Conservation (phyloP, 2,888 invertebrate genomes). For the Loripinus fragilis region DNA sequence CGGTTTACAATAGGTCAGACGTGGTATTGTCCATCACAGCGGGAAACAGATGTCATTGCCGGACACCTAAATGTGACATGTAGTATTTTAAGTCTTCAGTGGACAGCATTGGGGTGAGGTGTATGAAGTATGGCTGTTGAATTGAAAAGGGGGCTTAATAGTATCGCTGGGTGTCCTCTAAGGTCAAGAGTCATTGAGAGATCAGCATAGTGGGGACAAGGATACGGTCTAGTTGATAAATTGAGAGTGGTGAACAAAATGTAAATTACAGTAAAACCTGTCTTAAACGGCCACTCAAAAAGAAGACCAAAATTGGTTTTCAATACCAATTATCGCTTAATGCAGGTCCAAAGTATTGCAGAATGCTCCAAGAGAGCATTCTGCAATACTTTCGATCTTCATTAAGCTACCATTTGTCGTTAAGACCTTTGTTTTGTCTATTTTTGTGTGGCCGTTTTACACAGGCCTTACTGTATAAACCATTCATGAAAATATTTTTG, state of each 20-base stretch:
- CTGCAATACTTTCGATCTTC: too few relatives aligned
- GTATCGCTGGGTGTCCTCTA: not conserved
- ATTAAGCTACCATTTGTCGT: too few relatives aligned
- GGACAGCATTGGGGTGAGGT: not conserved
- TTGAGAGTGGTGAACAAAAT: not conserved
- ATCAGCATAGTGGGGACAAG: not conserved
- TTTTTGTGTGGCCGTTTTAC: too few relatives aligned
- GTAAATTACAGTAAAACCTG: too few relatives aligned
- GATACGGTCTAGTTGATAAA: not conserved
- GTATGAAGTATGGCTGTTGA: constrained; percentile 1
- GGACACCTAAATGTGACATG: constrained; percentile 35
- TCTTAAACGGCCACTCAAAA: too few relatives aligned
- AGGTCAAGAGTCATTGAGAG: constrained; percentile 14
- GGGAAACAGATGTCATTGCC: constrained; percentile 28
- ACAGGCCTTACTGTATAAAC: too few relatives aligned
- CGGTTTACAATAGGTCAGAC: not conserved
- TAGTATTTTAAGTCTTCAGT: constrained; percentile 5
- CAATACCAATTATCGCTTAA: too few relatives aligned
- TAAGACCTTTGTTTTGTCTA: too few relatives aligned
- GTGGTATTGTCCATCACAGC: constrained; percentile 30
- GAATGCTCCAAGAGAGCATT: too few relatives aligned
- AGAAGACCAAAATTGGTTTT: too few relatives aligned
- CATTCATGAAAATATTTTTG: not conserved
- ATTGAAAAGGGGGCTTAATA: not conserved
- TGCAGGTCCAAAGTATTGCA: too few relatives aligned